phyloP scores from a whole-genome alignment of 2,888 invertebrate species.

The Sturmia bella region DNA sequence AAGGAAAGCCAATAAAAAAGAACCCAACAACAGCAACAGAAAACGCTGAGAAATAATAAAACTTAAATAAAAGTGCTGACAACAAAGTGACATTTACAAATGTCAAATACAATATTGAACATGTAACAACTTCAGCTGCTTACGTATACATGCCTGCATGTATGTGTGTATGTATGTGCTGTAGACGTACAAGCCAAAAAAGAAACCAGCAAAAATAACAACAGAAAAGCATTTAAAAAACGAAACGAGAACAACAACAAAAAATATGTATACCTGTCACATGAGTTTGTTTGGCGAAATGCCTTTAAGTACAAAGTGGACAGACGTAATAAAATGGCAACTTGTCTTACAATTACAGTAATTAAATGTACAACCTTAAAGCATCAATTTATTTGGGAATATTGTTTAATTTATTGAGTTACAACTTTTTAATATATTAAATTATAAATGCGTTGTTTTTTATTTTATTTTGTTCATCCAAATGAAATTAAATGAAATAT shows the following conservation, averaged over 20 bases:
- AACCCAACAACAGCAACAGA: constrained; percentile 29
- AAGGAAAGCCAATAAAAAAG: constrained; percentile 11
- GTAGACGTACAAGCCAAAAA: constrained; percentile 37
- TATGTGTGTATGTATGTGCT: no score
- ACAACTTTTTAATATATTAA: not conserved
- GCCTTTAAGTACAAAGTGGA: constrained; percentile 33
- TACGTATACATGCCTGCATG: no score
- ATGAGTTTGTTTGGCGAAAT: not conserved
- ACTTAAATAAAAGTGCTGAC: constrained; percentile 72
- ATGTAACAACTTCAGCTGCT: constrained; percentile 66
- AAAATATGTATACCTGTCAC: not conserved
- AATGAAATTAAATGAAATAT: no score
- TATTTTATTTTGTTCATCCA: no score
- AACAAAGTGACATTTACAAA: constrained; percentile 72
- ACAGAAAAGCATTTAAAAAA: constrained; percentile 1
- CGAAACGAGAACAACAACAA: not conserved
- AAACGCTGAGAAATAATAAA: constrained; percentile 42
- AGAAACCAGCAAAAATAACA: not conserved
- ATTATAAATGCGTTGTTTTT: not conserved
- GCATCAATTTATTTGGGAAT: constrained; percentile 40
- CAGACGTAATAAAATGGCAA: constrained; percentile 63
- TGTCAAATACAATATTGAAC: constrained; percentile 74
- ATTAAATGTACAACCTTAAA: constrained; percentile 11
- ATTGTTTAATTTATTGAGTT: constrained; percentile 5
- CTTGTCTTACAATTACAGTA: constrained; percentile 34